Evolutionary conservation across 2,113 vertebrate species (phyloP).

Genomic region (Lagenorhynchus albirostris): DNA sequence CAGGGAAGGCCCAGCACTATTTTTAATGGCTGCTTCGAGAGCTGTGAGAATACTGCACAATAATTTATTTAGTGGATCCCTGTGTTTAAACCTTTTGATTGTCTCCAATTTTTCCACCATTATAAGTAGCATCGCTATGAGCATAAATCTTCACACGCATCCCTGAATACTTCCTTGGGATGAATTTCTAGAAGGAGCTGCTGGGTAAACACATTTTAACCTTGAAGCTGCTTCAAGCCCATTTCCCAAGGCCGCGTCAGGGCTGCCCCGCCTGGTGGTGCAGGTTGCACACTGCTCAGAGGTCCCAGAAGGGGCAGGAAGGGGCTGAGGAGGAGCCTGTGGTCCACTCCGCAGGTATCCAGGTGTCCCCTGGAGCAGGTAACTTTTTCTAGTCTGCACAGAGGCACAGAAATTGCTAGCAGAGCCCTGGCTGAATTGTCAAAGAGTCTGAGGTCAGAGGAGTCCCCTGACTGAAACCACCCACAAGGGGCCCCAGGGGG

Average conservation of each 20-base stretch:
- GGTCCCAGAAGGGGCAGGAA: too few species aligned
- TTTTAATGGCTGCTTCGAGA: neutral
- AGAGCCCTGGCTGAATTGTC: neutral
- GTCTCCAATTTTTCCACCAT: neutral
- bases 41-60: neutral
- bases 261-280: neutral
- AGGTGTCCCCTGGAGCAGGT: neutral
- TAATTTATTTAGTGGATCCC: neutral
- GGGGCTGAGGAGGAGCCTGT: neutral
- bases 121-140: neutral
- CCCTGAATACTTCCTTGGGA: neutral
- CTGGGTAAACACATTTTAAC: neutral
- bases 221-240: neutral
- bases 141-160: neutral
- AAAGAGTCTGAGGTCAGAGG: neutral
- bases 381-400: neutral
- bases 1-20: too few species aligned
- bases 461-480: neutral
- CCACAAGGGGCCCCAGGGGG: accelerated
- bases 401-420: neutral
- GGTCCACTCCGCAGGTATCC: neutral
- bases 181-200: neutral
- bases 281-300: too few species aligned
- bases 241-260: neutral
- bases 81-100: neutral